Evolutionary conservation across 2,888 invertebrate genomes (phyloP), one percentile per base, ranked within the genome.

Genomic region (Heliconius ismenius): DNA sequence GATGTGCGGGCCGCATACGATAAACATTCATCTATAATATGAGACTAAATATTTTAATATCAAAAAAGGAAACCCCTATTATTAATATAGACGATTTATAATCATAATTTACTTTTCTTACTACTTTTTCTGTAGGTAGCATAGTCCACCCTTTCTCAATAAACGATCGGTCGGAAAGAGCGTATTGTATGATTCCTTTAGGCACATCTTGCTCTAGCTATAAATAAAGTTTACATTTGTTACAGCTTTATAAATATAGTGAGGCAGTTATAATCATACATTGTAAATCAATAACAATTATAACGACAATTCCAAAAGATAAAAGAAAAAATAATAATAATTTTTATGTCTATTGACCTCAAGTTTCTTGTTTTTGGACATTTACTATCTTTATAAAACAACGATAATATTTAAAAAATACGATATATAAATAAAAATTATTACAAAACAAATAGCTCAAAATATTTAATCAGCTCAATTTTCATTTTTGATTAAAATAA

Each of bases 131-230:
- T 2, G 91, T 92, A 24, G 93, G 92, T 62, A 93, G 79, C 89
- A 89, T 87, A n/a, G 93, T 93, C 93, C 92, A 93, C 6, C 92
- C 93, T 77, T 92, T 92, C 9, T 92, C 91, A 67, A 93, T 92
- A 80, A 91, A 92, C 4, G 88, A 79, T 7, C 91, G 90, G 83
- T 93, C 90, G 3, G 93, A 93, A 79, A 93, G 83, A 43, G 91
- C 87, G 79, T 92, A 93, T 26, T 85, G 87, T 74, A 89, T 87
- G 15, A 89, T 75, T n/a, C 92, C 91, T 82, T 87, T 91, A 1
- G 83, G 62, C 54, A 79, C 68, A 32, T 89, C 89, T 77, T 82
- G 81, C 1, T 88, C 90, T 32, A 75, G 73, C 91, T 92, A 83
- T 78, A 90, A 85, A 64, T 49, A 39, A 73, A n/a, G 7, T 39